Conservation (phyloP, 1,140 invertebrate species). For the Micrasema longulum region DNA sequence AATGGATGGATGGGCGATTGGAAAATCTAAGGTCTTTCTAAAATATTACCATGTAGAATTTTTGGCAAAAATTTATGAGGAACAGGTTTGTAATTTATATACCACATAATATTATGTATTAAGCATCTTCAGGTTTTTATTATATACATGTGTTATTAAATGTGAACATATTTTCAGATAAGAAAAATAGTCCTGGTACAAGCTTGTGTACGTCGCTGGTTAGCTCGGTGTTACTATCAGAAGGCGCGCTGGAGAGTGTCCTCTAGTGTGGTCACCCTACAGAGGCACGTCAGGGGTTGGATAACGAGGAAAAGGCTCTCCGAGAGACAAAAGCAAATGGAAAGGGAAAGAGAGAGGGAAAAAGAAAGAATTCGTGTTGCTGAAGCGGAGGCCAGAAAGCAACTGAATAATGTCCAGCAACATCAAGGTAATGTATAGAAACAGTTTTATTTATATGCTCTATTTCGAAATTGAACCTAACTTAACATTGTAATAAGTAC, state of each 20-base stretch:
- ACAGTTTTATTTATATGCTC: constrained; percentile 14
- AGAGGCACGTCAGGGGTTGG: constrained; percentile 77
- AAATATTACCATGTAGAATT: constrained; percentile 90
- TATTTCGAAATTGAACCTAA: too few species aligned
- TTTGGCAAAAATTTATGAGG: constrained; percentile 82
- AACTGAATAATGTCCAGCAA: constrained; percentile 56
- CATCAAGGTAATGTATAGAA: constrained; percentile 42
- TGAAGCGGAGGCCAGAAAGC: constrained; percentile 61
- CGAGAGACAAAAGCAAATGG: constrained; percentile 62
- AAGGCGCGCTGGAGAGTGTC: constrained; percentile 73
- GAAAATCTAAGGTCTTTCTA: constrained; percentile 87
- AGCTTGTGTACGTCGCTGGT: constrained; percentile 77
- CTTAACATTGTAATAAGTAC: too few species aligned
- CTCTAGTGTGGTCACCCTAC: constrained; percentile 74
- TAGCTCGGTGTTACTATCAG: constrained; percentile 72
- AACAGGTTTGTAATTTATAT: constrained; percentile 66
- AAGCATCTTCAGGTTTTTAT: background rate
- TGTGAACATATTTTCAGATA: constrained; percentile 63
- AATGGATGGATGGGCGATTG: constrained; percentile 87
- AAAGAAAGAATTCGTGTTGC: constrained; percentile 53
- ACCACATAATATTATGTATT: constrained; percentile 5
- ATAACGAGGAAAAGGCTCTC: constrained; percentile 67
- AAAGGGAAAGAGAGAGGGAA: constrained; percentile 63
- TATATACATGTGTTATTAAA: constrained; percentile 16
- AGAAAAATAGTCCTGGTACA: constrained; percentile 80